Evolutionary conservation across 1,140 invertebrate genomes (phyloP).

Genomic region (Nautilus pompilius): DNA sequence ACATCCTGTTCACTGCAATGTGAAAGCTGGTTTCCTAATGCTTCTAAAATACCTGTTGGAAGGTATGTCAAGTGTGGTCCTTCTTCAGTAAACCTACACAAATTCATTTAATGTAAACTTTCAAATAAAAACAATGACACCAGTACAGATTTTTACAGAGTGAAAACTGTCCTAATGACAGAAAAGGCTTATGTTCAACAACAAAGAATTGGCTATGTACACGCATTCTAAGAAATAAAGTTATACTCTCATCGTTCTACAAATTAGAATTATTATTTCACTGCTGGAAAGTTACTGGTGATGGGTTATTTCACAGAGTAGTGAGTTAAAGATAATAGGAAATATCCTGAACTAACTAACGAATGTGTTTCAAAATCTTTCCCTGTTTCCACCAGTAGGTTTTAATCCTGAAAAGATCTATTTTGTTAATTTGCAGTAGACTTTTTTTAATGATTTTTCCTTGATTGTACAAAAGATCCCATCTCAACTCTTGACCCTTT

Average conservation of each 20-base stretch:
- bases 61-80: conserved; percentile 41
- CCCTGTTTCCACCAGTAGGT: too few species aligned
- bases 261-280: not conserved
- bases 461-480: too few species aligned
- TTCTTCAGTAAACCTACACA: conserved; percentile 44
- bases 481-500: too few species aligned
- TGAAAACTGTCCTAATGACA: not conserved
- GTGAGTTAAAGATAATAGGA: too few species aligned
- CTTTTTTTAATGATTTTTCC: too few species aligned
- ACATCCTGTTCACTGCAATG: conserved; percentile 20
- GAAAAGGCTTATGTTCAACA: not conserved
- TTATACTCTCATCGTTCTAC: not conserved
- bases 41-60: conserved; percentile 38
- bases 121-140: not conserved
- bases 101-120: too few species aligned
- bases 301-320: too few species aligned
- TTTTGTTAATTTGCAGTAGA: too few species aligned
- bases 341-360: too few species aligned
- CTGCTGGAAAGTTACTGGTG: too few species aligned
- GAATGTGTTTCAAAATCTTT: too few species aligned
- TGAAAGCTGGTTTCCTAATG: conserved; percentile 27
- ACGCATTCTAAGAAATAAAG: not conserved
- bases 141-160: not conserved
- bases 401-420: too few species aligned
- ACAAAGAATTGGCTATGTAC: not conserved